Base-by-base conservation (phyloP, 2,113 vertebrate species). In the Panthera tigris region DNA sequence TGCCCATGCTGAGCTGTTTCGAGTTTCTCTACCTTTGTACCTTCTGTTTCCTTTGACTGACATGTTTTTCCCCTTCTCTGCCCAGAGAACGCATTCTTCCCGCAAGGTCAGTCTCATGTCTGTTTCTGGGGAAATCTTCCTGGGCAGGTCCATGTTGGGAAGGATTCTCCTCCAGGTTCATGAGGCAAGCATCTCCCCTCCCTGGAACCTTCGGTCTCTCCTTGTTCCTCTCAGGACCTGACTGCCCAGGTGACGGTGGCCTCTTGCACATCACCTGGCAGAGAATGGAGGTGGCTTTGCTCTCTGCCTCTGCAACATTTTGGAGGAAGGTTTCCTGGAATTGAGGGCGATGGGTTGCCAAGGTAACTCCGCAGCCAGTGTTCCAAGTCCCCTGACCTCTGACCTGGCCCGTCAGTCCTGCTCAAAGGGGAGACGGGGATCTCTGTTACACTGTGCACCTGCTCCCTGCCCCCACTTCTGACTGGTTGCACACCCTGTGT, bases 311-410 rank as follows among this genome's bases (percentile, higher is more conserved):
- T 31, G 5, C 45, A 57, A 23, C 29, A 25, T 94, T 48, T 65
- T 39, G 23, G 83, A 74, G 80, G 48, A 73, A 50, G 18, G 16
- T 78, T 80, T 95, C 50, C 52, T 57, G 52, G 52, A 36, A 25
- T 5, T 52, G 36, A 57, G 55, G 31, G 21, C 13, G 50, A 13
- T 27, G 21, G 45, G 48, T 33, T 99, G 99, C 84, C 98, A 98
- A 0, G 97, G 81, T 98, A 99, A 99, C 98, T 99, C 98, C 27
- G 90, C 99, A 4, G 99, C 99, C 0, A 99, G 99, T 96, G 93
- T 99, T 69, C 97, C 98, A 61, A 90, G 99, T 82, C 97, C 98
- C 4, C 98, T 63, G 95, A 80, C 97, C 4, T 99, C 99, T 88
- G 96, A 91, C 99, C 99, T 0, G 50, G 41, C 33, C 93, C 99